Percentiles rank a stretch among this genome's conserved stretches.
These are phyloP conservation scores for Julus scandinavius DNA, from an alignment of 2,888 invertebrate species.

Conservation along the genomic window DNA sequence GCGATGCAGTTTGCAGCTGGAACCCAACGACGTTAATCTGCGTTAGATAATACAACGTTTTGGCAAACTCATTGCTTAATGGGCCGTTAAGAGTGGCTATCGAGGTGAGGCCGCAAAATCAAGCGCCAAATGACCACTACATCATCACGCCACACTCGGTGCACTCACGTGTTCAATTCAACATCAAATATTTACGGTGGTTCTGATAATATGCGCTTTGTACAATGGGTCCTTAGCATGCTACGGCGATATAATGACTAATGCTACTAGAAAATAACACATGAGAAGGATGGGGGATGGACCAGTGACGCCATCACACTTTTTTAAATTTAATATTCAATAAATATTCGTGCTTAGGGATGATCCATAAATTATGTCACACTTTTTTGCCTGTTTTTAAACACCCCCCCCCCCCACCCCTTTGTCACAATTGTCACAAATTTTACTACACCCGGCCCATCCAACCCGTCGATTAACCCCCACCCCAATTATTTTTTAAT, in stretches of 20 bases:
- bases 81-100: slow-evolving; percentile 47
- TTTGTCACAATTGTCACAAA: too few species aligned
- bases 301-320: too few species aligned
- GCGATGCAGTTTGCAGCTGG: background rate
- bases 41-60: background rate
- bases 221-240: background rate
- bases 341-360: too few species aligned
- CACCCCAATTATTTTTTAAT: too few species aligned
- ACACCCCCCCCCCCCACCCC: too few species aligned
- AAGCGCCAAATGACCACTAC: slow-evolving; percentile 9
- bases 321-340: too few species aligned
- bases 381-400: too few species aligned
- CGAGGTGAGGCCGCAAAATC: slow-evolving; percentile 29
- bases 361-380: too few species aligned
- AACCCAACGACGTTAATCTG: background rate
- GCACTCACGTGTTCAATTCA: background rate
- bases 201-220: background rate
- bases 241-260: background rate
- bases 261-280: background rate
- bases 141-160: background rate
- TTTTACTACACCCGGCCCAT: too few species aligned
- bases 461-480: too few species aligned
- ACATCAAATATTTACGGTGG: background rate
- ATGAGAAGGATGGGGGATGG: too few species aligned
- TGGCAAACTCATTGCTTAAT: slow-evolving; percentile 48